These are phyloP conservation scores for Bos javanicus DNA, from an alignment of 2,113 vertebrate genomes.

Conservation along the genomic window DNA sequence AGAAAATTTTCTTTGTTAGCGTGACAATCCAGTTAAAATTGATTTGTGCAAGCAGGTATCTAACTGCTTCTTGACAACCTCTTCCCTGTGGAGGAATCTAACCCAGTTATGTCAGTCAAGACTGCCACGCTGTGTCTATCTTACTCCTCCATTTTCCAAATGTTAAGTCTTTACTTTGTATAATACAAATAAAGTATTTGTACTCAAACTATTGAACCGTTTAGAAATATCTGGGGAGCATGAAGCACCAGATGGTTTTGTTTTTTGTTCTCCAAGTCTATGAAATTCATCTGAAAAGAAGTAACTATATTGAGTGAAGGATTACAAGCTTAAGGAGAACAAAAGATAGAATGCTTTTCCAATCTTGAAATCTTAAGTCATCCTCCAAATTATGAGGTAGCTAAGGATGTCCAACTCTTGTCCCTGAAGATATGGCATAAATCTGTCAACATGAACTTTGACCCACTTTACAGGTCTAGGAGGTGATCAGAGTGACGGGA, in stretches of 20 bases:
- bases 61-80: conserved; percentile 15
- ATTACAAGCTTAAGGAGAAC: neutral
- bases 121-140: neutral
- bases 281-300: neutral
- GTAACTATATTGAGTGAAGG: neutral
- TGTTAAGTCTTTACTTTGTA: conserved; percentile 11
- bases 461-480: neutral
- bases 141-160: neutral
- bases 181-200: neutral
- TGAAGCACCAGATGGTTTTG: neutral
- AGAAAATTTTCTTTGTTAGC: neutral
- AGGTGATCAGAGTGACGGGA: neutral
- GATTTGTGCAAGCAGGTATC: neutral
- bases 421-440: neutral
- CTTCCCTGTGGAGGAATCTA: neutral
- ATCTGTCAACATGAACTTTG: neutral
- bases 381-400: neutral
- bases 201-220: neutral
- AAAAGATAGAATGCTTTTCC: neutral
- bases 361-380: neutral
- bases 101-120: conserved; percentile 48
- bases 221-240: neutral
- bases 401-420: neutral
- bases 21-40: conserved; percentile 20
- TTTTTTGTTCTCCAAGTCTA: neutral